Evolutionary conservation across 1,140 invertebrate genomes (phyloP).

Genomic region (Colletes gigas): DNA sequence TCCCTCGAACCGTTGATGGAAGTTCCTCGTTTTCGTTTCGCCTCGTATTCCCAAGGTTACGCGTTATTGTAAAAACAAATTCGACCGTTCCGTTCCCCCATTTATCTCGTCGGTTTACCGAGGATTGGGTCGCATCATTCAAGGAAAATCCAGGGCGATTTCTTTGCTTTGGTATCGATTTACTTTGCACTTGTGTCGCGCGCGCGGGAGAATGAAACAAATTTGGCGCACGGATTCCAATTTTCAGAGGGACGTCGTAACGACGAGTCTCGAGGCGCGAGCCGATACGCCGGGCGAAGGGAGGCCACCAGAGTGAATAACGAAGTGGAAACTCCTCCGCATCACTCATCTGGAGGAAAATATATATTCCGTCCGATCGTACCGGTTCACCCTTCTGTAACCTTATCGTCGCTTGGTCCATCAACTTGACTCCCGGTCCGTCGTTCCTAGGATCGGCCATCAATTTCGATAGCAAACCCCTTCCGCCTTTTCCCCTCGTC

Average conservation of each 20-base stretch:
- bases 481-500: constrained; percentile 22
- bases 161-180: constrained; percentile 2
- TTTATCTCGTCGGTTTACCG: constrained; percentile 14
- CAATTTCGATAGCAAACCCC: constrained; percentile 69
- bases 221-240: constrained; percentile 46
- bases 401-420: constrained; percentile 74
- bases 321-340: constrained; percentile 72
- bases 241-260: constrained; percentile 40
- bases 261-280: constrained; percentile 36
- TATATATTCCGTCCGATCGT: constrained; percentile 70
- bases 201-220: constrained; percentile 34
- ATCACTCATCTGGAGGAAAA: constrained; percentile 72
- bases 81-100: not conserved
- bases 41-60: not conserved
- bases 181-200: not conserved
- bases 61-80: constrained; percentile 27
- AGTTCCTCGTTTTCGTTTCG: too few species aligned
- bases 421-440: constrained; percentile 71
- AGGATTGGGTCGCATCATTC: not conserved
- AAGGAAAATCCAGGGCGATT: not conserved
- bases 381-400: constrained; percentile 66
- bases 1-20: too few species aligned
- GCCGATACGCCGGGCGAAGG: constrained; percentile 9
- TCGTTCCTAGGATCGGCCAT: constrained; percentile 66
- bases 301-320: constrained; percentile 63